phyloP scores from a whole-genome alignment of 2,797 vertebrate species.

The Microctenopoma stevenorrisi region DNA sequence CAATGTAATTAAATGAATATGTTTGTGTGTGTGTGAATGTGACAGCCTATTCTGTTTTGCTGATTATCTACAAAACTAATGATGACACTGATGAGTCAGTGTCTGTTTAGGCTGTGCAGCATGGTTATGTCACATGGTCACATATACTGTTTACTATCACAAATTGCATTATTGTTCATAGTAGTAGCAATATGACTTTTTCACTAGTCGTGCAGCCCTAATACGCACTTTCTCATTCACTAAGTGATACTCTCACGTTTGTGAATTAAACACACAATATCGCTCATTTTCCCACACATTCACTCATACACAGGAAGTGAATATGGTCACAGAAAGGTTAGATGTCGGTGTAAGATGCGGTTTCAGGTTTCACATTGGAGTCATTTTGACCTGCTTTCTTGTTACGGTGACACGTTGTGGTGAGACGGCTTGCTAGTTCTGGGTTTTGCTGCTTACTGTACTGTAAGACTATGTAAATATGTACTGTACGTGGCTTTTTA shows the following conservation, averaged over 20 bases:
- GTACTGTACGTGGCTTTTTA: neutral
- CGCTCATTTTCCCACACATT: neutral
- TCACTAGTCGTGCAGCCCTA: too few relatives aligned
- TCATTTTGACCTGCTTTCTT: slow-evolving; percentile 33
- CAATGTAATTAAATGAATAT: too few relatives aligned
- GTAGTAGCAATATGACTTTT: too few relatives aligned
- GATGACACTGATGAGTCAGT: too few relatives aligned
- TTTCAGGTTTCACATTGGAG: slow-evolving; percentile 50
- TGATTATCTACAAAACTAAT: too few relatives aligned
- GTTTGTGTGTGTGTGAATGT: too few relatives aligned
- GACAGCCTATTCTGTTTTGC: too few relatives aligned
- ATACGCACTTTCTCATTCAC: slow-evolving; percentile 6
- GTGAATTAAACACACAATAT: neutral
- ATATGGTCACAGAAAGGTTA: slow-evolving; percentile 29
- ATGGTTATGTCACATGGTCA: too few relatives aligned
- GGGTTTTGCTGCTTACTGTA: slow-evolving; percentile 1
- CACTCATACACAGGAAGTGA: slow-evolving; percentile 40
- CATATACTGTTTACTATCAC: too few relatives aligned
- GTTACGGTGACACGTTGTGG: slow-evolving; percentile 14
- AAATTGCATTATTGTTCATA: too few relatives aligned
- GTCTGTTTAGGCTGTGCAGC: too few relatives aligned
- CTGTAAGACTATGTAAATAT: slow-evolving; percentile 1
- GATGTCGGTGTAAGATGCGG: slow-evolving; percentile 24
- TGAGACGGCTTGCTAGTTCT: slow-evolving; percentile 7
- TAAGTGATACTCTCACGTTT: neutral